Conservation (phyloP, 2,113 vertebrate genomes). For the Canis aureus region DNA sequence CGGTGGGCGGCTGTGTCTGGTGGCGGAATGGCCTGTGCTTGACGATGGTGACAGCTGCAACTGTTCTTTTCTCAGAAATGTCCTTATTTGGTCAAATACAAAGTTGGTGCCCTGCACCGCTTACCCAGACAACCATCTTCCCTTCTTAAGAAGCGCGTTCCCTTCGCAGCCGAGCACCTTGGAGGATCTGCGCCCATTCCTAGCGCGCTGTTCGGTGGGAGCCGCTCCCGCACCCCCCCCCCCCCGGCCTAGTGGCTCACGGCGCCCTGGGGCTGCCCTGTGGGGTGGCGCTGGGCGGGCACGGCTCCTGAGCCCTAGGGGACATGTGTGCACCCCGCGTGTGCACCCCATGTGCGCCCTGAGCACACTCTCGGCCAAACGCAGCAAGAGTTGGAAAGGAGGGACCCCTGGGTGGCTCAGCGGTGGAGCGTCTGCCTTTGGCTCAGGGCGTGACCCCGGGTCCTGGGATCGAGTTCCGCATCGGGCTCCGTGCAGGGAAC, state of each 20-base stretch:
- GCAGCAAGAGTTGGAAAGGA: not conserved
- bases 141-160: not conserved
- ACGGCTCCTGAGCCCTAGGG: not conserved
- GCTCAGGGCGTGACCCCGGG: too few species aligned
- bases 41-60: rapidly evolving
- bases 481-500: too few species aligned
- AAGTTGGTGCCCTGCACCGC: rapidly evolving
- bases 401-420: too few species aligned
- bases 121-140: not conserved
- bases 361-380: rapidly evolving
- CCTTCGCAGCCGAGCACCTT: rapidly evolving
- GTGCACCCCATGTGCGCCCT: not conserved
- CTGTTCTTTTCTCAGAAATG: not conserved
- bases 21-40: not conserved
- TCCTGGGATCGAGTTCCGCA: too few species aligned
- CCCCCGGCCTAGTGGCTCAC: rapidly evolving
- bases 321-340: not conserved
- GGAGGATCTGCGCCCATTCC: rapidly evolving
- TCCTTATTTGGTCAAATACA: not conserved
- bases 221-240: not conserved
- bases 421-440: too few species aligned
- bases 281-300: not conserved
- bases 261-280: not conserved
- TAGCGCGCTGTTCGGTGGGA: not conserved
- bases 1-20: rapidly evolving